phyloP scores from a whole-genome alignment of 2,888 invertebrate species.

The Xylota segnis region DNA sequence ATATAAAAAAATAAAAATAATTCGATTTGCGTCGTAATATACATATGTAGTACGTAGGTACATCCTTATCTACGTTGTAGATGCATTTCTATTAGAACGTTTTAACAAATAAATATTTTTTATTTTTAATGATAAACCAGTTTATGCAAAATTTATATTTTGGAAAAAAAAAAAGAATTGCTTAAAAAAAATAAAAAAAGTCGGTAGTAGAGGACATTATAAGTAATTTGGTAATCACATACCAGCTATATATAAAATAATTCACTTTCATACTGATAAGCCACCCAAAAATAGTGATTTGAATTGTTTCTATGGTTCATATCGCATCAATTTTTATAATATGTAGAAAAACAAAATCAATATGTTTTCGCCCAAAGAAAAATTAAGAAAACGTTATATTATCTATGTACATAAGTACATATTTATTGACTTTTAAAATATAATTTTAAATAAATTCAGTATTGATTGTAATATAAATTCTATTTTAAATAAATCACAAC shows the following conservation, averaged over 20 bases:
- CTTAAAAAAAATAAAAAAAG: too few species aligned
- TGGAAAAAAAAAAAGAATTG: too few species aligned
- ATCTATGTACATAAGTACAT: neutral
- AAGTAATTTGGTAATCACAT: neutral
- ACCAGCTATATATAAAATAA: neutral
- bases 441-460: neutral
- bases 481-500: constrained; percentile 5
- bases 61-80: too few species aligned
- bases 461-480: neutral
- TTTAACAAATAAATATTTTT: too few species aligned
- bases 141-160: too few species aligned
- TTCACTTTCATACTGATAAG: neutral
- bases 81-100: too few species aligned
- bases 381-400: neutral
- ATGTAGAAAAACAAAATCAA: neutral
- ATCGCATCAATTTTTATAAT: neutral
- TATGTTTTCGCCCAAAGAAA: neutral
- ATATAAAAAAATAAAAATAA: too few species aligned
- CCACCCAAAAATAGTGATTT: neutral
- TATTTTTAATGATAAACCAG: too few species aligned
- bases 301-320: neutral
- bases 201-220: too few species aligned
- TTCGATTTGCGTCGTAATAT: too few species aligned
- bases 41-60: too few species aligned
- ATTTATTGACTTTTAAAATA: neutral